phyloP scores from a whole-genome alignment of 2,888 invertebrate genomes.

The Vanessa cardui region DNA sequence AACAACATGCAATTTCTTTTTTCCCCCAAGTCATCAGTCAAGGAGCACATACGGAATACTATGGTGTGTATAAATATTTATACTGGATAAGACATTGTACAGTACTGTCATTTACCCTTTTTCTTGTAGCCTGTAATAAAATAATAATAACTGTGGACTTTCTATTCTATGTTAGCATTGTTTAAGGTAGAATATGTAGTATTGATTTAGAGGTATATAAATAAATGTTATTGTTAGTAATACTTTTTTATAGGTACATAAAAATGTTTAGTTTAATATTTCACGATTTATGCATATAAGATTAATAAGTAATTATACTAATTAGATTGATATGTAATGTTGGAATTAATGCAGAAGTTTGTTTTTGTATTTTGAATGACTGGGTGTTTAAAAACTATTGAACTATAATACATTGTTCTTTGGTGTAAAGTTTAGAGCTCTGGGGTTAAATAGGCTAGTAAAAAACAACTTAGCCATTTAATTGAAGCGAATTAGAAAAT shows the following conservation, averaged over 20 bases:
- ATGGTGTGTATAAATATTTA: slow-evolving; percentile 65
- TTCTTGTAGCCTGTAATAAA: background rate
- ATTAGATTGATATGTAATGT: no score
- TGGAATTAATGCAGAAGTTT: background rate
- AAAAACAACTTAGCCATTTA: no score
- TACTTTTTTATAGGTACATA: no score
- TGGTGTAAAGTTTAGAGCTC: slow-evolving; percentile 14
- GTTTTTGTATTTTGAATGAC: background rate
- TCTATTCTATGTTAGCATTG: slow-evolving; percentile 1
- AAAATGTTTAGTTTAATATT: background rate
- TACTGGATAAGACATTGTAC: slow-evolving; percentile 18
- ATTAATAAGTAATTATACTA: no score
- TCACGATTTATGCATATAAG: no score
- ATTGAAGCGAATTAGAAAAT: no score
- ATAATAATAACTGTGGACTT: background rate
- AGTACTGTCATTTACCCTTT: background rate
- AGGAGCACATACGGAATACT: slow-evolving; percentile 72
- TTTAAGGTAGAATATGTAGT: background rate
- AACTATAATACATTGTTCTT: background rate
- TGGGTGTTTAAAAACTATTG: background rate
- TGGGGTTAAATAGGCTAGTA: background rate
- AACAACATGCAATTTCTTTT: slow-evolving; percentile 57
- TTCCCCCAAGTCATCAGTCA: slow-evolving; percentile 70
- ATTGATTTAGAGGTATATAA: no score
- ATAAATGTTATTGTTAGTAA: no score